Evolutionary conservation across 2,797 vertebrate genomes (phyloP).

Genomic region (Kryptopterus vitreolus): DNA sequence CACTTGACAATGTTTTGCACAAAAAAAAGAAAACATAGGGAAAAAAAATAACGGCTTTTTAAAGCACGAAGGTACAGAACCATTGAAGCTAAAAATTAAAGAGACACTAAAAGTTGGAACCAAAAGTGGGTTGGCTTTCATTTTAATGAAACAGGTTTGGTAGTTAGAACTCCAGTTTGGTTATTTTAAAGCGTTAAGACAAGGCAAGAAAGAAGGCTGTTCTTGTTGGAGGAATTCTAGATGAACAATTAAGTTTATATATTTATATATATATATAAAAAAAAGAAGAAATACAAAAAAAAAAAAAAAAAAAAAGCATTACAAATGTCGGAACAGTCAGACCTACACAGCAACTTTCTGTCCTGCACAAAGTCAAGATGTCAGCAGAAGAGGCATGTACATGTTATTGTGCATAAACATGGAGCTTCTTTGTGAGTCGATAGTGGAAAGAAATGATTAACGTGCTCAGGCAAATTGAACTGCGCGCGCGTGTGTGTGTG

Average conservation of each 20-base stretch:
- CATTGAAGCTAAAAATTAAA: constrained; percentile 92
- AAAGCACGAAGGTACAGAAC: constrained; percentile 94
- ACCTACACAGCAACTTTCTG: constrained; percentile 86
- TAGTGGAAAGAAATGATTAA: constrained; percentile 71
- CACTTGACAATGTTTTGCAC: constrained; percentile 91
- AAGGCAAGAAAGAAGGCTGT: constrained; percentile 98
- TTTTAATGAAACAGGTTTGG: constrained; percentile 92
- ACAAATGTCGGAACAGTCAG: constrained; percentile 83
- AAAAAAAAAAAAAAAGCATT: constrained; percentile 52
- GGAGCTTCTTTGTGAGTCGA: constrained; percentile 74
- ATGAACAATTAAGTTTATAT: constrained; percentile 77
- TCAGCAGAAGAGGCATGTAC: constrained; percentile 79
- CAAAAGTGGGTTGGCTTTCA: constrained; percentile 91
- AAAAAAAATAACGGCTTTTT: constrained; percentile 85
- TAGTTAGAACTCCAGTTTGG: constrained; percentile 95
- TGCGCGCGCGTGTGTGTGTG: constrained; percentile 30
- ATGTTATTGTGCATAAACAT: constrained; percentile 77
- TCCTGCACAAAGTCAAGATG: constrained; percentile 88
- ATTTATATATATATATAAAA: too few relatives aligned
- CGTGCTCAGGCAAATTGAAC: constrained; percentile 52
- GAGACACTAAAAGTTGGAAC: constrained; percentile 94
- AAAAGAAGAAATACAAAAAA: constrained; percentile 61
- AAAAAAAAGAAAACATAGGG: constrained; percentile 76
- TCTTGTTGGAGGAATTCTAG: constrained; percentile 87
- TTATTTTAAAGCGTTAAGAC: constrained; percentile 99